A percentile compares a stretch with the other conserved stretches of the same genome.
These are phyloP conservation scores for Muscicapa comitata DNA, from an alignment of 2,797 vertebrate species.

Conservation along the genomic window DNA sequence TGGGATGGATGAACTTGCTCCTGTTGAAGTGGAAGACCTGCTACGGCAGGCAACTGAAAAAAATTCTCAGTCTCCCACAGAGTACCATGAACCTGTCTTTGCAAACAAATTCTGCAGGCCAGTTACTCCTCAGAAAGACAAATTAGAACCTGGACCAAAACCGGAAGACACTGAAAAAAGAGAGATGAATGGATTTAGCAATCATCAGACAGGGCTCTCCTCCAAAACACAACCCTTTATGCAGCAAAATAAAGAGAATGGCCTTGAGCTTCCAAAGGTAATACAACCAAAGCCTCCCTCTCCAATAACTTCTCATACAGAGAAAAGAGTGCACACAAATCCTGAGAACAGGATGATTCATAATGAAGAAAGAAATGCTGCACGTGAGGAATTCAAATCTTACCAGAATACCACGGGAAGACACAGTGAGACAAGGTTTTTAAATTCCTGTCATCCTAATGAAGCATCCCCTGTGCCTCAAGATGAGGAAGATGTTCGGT, in stretches of 20 bases:
- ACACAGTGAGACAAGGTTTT: conserved; percentile 10
- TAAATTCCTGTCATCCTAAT: background rate
- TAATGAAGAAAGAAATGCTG: conserved; percentile 12
- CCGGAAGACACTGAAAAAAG: conserved; percentile 12
- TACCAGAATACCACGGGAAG: conserved; percentile 38
- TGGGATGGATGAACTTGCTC: conserved; percentile 77
- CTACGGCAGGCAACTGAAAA: conserved; percentile 86
- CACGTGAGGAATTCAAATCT: background rate
- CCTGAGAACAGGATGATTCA: background rate
- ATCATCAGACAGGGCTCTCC: background rate
- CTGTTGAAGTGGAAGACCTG: conserved; percentile 87
- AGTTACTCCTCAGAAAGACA: conserved; percentile 76
- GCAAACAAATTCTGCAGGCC: conserved; percentile 83
- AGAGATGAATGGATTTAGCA: conserved; percentile 61
- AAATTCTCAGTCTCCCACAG: conserved; percentile 79
- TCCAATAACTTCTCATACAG: background rate
- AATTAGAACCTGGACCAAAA: conserved; percentile 53
- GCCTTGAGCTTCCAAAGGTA: conserved; percentile 8
- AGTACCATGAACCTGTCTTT: conserved; percentile 90
- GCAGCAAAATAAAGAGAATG: conserved; percentile 8
- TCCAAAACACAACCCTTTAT: background rate
- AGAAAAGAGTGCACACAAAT: background rate
- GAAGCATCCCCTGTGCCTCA: conserved; percentile 32
- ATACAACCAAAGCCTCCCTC: conserved; percentile 24
- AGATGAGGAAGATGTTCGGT: conserved; percentile 71